These are phyloP conservation scores for Lasioglossum marginatum DNA, from an alignment of 2,888 invertebrate species.

Conservation along the genomic window DNA sequence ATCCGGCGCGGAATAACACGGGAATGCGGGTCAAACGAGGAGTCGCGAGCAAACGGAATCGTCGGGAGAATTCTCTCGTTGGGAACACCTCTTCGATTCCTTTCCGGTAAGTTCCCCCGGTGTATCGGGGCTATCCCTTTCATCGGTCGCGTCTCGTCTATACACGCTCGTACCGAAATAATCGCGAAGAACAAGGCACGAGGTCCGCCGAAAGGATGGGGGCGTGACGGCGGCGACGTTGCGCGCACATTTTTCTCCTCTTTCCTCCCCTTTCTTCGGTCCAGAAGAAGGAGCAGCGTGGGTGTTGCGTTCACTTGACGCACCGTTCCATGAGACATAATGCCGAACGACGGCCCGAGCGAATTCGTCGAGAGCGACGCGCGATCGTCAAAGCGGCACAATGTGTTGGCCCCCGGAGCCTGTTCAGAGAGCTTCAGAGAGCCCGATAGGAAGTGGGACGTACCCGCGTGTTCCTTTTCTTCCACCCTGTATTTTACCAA, in stretches of 20 bases:
- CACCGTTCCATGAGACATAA: conserved; percentile 75
- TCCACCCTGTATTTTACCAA: conserved; percentile 8
- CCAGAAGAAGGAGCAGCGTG: conserved; percentile 39
- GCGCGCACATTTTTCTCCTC: conserved; percentile 71
- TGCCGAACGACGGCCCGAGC: conserved; percentile 80
- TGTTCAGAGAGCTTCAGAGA: not conserved
- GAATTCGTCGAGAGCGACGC: conserved; percentile 63
- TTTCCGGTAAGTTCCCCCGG: conserved; percentile 56
- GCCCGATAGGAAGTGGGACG: conserved; percentile 52
- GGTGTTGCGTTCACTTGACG: conserved; percentile 68
- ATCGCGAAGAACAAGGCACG: conserved; percentile 52
- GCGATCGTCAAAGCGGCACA: conserved; percentile 53
- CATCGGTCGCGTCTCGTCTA: conserved; percentile 16
- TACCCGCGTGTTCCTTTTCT: conserved; percentile 23
- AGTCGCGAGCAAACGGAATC: conserved; percentile 15
- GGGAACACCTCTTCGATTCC: conserved; percentile 40
- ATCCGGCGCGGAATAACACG: conserved; percentile 4
- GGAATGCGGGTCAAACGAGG: conserved; percentile 37
- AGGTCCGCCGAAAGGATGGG: conserved; percentile 72
- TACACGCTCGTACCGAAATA: conserved; percentile 40
- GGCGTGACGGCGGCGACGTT: conserved; percentile 80
- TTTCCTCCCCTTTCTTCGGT: conserved; percentile 45
- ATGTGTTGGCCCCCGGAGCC: conserved; percentile 22
- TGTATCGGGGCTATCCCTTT: conserved; percentile 41
- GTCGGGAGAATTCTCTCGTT: not conserved